Evolutionary conservation across 2,797 vertebrate genomes (phyloP).

Genomic region (Coendou prehensilis): DNA sequence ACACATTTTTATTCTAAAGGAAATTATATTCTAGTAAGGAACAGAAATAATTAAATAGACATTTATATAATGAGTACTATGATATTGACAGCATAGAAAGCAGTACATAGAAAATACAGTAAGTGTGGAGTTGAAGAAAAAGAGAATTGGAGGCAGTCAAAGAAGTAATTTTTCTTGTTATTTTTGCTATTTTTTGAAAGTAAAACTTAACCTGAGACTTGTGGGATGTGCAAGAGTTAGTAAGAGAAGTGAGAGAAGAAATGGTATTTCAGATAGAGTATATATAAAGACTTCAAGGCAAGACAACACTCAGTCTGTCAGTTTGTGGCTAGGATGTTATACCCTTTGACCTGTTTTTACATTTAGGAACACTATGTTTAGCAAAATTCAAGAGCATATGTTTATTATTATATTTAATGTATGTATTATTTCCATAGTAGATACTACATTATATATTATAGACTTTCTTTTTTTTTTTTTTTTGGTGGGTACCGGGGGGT

Average conservation of each 20-base stretch:
- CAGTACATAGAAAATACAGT: not conserved
- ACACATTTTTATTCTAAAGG: not conserved
- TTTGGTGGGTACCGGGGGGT: too few species aligned
- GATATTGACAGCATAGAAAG: not conserved
- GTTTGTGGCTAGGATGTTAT: not conserved
- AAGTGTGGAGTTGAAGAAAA: not conserved
- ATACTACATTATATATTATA: not conserved
- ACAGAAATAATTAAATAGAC: not conserved
- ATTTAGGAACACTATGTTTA: not conserved
- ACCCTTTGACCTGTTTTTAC: not conserved
- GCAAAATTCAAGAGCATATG: not conserved
- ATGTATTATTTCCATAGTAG: not conserved
- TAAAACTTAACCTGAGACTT: constrained; percentile 27
- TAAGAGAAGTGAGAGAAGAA: not conserved
- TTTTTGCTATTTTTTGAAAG: not conserved
- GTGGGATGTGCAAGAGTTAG: not conserved
- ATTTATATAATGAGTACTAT: not conserved
- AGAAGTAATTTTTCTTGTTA: not conserved
- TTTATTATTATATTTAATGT: constrained; percentile 4
- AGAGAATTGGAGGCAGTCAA: not conserved
- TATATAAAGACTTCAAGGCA: not conserved
- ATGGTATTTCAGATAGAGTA: not conserved
- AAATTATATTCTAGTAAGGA: not conserved
- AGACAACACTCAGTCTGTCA: not conserved
- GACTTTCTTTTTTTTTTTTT: not conserved